Percentiles rank a stretch among this genome's conserved stretches.
Evolutionary conservation across 2,113 vertebrate species (phyloP).

Genomic region (Cyanoramphus novaezelandiae): DNA sequence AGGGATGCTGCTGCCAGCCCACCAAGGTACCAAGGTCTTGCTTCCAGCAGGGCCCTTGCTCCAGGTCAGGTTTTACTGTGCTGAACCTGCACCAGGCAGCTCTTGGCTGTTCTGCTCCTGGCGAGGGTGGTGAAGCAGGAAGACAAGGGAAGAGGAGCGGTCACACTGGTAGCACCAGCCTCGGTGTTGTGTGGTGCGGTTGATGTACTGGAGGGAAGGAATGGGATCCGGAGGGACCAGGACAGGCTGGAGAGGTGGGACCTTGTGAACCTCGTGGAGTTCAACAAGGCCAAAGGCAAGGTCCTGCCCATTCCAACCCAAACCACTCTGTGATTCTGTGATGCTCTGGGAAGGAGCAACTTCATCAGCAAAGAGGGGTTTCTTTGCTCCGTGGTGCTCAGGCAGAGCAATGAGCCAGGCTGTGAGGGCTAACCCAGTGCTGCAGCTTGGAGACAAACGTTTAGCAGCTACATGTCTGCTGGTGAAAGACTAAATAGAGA

Average conservation of each 20-base stretch:
- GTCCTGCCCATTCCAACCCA: neutral
- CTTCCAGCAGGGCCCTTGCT: neutral
- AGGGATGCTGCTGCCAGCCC: neutral
- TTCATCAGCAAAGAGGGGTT: neutral
- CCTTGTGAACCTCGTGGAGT: neutral
- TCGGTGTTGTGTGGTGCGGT: neutral
- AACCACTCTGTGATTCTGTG: neutral
- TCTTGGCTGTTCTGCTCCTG: neutral
- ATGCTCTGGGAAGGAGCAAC: neutral
- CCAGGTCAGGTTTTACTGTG: neutral
- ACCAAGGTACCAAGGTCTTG: neutral
- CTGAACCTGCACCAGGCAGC: neutral
- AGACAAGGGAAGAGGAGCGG: neutral
- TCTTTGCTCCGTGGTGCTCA: neutral
- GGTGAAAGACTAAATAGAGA: neutral
- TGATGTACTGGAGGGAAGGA: neutral
- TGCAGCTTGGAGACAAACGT: neutral
- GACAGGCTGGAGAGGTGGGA: neutral
- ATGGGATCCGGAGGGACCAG: neutral
- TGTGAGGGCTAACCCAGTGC: rapidly evolving
- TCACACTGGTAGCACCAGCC: neutral
- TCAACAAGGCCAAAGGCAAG: neutral
- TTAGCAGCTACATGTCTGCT: neutral
- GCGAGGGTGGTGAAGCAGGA: neutral
- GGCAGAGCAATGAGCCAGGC: neutral